Evolutionary conservation across 2,888 invertebrate genomes (phyloP).

Genomic region (Magallana nippona): DNA sequence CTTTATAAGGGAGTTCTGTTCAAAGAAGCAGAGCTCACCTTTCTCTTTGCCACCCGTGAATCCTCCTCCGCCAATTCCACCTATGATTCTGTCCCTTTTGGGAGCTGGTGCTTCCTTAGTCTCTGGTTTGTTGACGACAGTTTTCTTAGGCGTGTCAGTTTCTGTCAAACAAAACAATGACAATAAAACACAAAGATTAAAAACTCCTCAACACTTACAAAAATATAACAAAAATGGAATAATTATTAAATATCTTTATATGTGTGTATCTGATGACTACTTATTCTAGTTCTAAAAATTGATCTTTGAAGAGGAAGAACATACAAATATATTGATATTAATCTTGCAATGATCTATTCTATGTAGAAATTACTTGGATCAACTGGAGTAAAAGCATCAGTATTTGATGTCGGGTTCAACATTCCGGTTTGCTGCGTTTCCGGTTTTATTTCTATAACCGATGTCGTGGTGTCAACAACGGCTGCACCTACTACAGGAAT

Average conservation of each 20-base stretch:
- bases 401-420: neutral
- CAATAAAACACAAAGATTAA: neutral
- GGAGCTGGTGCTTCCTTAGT: conserved; percentile 1
- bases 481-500: neutral
- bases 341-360: too few species aligned
- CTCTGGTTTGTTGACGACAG: neutral
- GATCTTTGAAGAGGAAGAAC: too few species aligned
- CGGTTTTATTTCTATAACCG: neutral
- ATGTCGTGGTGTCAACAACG: neutral
- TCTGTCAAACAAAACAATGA: neutral
- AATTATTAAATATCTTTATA: too few species aligned
- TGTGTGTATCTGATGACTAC: too few species aligned
- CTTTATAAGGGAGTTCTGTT: too few species aligned
- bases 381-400: neutral
- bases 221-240: too few species aligned
- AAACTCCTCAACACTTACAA: too few species aligned
- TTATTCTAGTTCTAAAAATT: too few species aligned
- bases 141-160: too few species aligned
- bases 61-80: neutral
- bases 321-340: too few species aligned
- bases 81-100: conserved; percentile 5
- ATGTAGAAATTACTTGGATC: neutral
- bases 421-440: neutral
- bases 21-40: neutral
- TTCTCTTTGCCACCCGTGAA: neutral